Evolutionary conservation across 2,113 vertebrate genomes (phyloP).

Genomic region (Meleagris gallopavo): DNA sequence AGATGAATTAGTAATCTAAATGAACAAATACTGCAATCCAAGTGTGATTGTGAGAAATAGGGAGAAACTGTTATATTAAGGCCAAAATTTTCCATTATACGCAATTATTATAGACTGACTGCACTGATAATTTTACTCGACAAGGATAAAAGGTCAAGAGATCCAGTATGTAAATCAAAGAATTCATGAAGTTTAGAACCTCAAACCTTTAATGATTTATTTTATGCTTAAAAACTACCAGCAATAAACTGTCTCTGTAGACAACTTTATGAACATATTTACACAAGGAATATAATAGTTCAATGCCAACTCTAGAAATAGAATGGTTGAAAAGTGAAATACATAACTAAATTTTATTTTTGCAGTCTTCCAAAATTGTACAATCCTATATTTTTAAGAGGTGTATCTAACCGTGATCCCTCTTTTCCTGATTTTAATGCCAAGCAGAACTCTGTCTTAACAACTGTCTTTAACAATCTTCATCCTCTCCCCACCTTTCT

Average conservation of each 20-base stretch:
- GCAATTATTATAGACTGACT: not conserved
- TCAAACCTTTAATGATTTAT: not conserved
- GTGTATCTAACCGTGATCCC: not conserved
- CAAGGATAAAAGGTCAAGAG: not conserved
- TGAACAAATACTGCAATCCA: not conserved
- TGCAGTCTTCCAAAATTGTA: not conserved
- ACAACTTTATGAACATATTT: not conserved
- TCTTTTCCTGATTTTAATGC: not conserved
- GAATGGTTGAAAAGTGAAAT: not conserved
- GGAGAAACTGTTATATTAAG: not conserved
- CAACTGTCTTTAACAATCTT: not conserved
- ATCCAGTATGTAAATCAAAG: not conserved
- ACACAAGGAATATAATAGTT: not conserved
- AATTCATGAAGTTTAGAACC: not conserved
- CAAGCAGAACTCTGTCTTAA: not conserved
- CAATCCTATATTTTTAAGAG: not conserved
- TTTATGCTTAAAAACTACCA: not conserved
- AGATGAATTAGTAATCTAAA: constrained; percentile 4
- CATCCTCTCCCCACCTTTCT: not conserved
- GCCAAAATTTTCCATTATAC: not conserved
- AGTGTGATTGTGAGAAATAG: not conserved
- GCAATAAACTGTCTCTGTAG: not conserved
- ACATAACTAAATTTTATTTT: not conserved
- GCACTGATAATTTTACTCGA: not conserved
- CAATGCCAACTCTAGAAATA: not conserved